phyloP scores from a whole-genome alignment of 1,140 invertebrate species.

The Pissodes strobi region DNA sequence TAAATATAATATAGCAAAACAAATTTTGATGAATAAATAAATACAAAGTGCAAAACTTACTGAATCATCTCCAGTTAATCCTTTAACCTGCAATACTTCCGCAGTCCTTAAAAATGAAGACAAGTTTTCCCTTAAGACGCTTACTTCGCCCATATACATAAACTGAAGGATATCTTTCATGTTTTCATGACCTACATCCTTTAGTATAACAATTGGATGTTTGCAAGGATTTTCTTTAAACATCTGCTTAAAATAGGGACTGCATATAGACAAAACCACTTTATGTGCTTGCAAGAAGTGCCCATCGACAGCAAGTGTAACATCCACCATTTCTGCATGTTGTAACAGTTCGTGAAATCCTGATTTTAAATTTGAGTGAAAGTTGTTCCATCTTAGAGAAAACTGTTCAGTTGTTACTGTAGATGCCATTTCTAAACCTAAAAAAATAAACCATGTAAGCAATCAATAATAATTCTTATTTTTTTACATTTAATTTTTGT shows the following conservation, averaged over 20 bases:
- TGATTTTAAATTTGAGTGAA: constrained; percentile 66
- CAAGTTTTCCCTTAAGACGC: constrained; percentile 86
- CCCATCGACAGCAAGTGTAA: constrained; percentile 73
- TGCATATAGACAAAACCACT: constrained; percentile 73
- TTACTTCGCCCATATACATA: constrained; percentile 89
- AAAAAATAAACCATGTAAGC: no score
- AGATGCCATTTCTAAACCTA: constrained; percentile 38
- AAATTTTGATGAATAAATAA: background rate
- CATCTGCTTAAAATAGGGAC: constrained; percentile 73
- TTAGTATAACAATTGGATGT: constrained; percentile 74
- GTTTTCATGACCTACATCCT: constrained; percentile 77
- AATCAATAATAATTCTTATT: no score
- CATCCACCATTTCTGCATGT: constrained; percentile 71
- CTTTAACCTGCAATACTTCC: constrained; percentile 85
- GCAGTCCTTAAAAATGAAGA: constrained; percentile 86
- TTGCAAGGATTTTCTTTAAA: constrained; percentile 61
- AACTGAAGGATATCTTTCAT: constrained; percentile 78
- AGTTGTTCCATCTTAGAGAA: constrained; percentile 70
- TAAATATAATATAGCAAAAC: background rate
- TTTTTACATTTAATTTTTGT: no score
- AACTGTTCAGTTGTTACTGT: constrained; percentile 59
- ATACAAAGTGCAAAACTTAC: constrained; percentile 47
- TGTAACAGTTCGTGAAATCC: constrained; percentile 67
- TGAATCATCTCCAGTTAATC: constrained; percentile 66
- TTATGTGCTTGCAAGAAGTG: constrained; percentile 73